Evolutionary conservation across 2,888 invertebrate genomes (phyloP), one percentile per base, ranked within the genome.

Genomic region (Corbicula japonica): DNA sequence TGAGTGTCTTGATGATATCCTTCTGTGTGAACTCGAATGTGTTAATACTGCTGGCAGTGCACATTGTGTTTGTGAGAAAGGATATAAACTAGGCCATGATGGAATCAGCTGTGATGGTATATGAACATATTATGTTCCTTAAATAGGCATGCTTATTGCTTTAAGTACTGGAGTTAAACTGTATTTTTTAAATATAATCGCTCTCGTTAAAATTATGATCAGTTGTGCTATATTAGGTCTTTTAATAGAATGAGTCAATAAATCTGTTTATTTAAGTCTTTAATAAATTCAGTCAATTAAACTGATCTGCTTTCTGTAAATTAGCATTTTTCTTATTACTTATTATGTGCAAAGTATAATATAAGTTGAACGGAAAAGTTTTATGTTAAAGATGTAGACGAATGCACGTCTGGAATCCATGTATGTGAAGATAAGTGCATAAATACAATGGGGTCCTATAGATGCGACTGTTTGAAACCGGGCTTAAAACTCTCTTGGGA

Each of bases 31-130:
- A 66, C 88, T 92, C 60, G 79, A 83, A 38, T 93, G 93, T 84
- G 86, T 92, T 34, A 92, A 93, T 76, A 90, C 88, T 0, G 84
- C 86, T 28, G 92, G 92, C 32, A 89, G 92, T 46, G 92, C 87
- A 65, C 90, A 91, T 68, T 93, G 93, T 77, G 84, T 89, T 21
- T 93, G 93, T 85, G 89, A 90, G 5, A 80, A 83, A 26, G 92
- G 92, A 4, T 92, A 85, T 82, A 87, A 85, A 62, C 89, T 92
- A 34, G 70, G 75, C 15, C 52, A 76, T 1, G 90, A 92, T 72
- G 84, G 88, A 44, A 82, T 81, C 56, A 89, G 90, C 1, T 93
- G 93, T 66, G 77, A 76, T 74, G 92, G 93, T 92, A 81, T 10
- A 2, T 28, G 6, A 1, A 26, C 12, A 54, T 8, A 50, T 21